Conservation (phyloP, 2,888 invertebrate genomes). For the Neuroscelio doddi region DNA sequence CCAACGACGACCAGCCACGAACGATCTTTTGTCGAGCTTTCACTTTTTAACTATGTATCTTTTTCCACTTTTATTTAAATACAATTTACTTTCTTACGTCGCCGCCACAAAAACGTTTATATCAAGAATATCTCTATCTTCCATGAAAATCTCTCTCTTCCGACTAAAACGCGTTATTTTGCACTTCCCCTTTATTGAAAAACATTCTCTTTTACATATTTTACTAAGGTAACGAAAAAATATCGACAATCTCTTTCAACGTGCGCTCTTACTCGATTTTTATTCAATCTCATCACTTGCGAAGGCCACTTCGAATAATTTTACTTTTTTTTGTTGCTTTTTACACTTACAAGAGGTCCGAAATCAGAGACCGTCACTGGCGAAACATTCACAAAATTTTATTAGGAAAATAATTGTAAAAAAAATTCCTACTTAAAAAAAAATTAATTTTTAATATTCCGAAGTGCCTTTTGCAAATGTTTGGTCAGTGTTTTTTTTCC, state of each 20-base stretch:
- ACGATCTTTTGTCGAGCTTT: conserved; percentile 48
- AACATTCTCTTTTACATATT: conserved; percentile 19
- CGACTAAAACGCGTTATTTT: conserved; percentile 42
- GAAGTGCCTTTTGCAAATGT: not conserved
- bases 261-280: conserved; percentile 46
- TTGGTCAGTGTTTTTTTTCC: conserved; percentile 34
- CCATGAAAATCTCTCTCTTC: conserved; percentile 45
- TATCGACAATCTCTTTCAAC: conserved; percentile 63
- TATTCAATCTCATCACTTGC: conserved; percentile 55
- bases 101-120: conserved; percentile 67
- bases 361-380: conserved; percentile 48
- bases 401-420: conserved; percentile 15
- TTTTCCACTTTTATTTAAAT: conserved; percentile 40
- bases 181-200: conserved; percentile 27
- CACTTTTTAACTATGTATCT: conserved; percentile 26
- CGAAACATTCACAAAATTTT: conserved; percentile 29
- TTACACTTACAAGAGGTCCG: conserved; percentile 61
- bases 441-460: too few relatives aligned
- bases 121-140: conserved; percentile 69
- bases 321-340: conserved; percentile 57
- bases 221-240: conserved; percentile 50
- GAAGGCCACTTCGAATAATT: conserved; percentile 71
- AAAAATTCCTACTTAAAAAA: too few relatives aligned
- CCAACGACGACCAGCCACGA: conserved; percentile 50
- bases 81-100: conserved; percentile 57